Evolutionary conservation across 2,797 vertebrate genomes (phyloP).

Genomic region (Spinus pinus): DNA sequence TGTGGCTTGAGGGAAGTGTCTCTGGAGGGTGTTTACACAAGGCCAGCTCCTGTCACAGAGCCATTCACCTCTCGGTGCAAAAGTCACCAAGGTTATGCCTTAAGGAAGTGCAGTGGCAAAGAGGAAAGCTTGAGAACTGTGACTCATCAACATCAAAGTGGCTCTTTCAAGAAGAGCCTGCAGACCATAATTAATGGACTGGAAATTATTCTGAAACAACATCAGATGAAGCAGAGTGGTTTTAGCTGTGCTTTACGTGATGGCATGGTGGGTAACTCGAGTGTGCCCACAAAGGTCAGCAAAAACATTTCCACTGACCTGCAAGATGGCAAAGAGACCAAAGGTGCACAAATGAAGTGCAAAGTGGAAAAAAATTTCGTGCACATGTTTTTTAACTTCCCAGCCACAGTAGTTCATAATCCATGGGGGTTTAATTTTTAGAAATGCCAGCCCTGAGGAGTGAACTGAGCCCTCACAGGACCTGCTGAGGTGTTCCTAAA

Average conservation of each 20-base stretch:
- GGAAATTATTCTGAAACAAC: slow-evolving; percentile 13
- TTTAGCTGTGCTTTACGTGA: not conserved
- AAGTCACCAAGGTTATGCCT: not conserved
- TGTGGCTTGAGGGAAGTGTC: not conserved
- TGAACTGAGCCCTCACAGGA: not conserved
- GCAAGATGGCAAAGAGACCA: not conserved
- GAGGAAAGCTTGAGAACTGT: not conserved
- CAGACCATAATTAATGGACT: not conserved
- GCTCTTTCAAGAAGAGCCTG: not conserved
- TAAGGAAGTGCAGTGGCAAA: not conserved
- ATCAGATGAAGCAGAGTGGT: not conserved
- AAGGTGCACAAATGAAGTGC: not conserved
- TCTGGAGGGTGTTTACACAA: not conserved
- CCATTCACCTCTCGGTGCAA: not conserved
- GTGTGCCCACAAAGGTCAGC: not conserved
- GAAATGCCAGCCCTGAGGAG: not conserved
- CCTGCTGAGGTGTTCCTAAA: not conserved
- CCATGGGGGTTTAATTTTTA: accelerated
- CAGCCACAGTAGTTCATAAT: not conserved
- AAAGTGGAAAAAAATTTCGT: not conserved
- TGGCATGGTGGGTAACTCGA: not conserved
- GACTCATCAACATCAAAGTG: not conserved
- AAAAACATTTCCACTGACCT: not conserved
- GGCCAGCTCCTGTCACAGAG: not conserved
- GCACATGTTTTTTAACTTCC: not conserved